Evolutionary conservation across 2,888 invertebrate species (phyloP).

Genomic region (Lagria hirta): DNA sequence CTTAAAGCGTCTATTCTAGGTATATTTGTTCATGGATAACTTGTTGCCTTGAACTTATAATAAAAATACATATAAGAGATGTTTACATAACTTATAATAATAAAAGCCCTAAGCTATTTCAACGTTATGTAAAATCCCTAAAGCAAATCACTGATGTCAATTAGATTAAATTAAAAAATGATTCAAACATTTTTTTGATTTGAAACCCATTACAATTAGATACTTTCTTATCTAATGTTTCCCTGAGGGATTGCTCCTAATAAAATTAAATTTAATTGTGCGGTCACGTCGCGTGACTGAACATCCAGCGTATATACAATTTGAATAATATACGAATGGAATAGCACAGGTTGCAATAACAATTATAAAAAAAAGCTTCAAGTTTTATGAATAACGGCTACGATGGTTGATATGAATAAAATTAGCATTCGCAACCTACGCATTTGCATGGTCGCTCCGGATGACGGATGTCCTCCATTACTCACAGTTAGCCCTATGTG

Average conservation of each 20-base stretch:
- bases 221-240: conserved; percentile 7
- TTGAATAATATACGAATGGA: conserved; percentile 1
- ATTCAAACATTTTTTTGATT: conserved; percentile 2
- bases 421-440: conserved; percentile 25
- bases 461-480: conserved; percentile 41
- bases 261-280: conserved; percentile 16
- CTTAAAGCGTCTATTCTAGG: too few species aligned
- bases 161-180: conserved; percentile 4
- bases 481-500: conserved; percentile 40
- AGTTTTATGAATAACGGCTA: conserved; percentile 16
- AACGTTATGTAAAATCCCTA: too few species aligned
- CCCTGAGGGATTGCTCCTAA: conserved; percentile 8
- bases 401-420: conserved; percentile 25
- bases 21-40: too few species aligned
- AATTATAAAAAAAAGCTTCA: conserved; percentile 4
- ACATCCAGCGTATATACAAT: conserved; percentile 6
- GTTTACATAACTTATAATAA: too few species aligned
- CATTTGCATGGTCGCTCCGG: conserved; percentile 38
- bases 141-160: too few species aligned
- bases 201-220: conserved; percentile 10
- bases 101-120: too few species aligned
- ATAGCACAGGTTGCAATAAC: neutral
- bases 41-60: too few species aligned
- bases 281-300: conserved; percentile 11
- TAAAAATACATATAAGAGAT: too few species aligned